Base-by-base conservation (phyloP, 2,888 invertebrate genomes). In the Tortrix viridana region DNA sequence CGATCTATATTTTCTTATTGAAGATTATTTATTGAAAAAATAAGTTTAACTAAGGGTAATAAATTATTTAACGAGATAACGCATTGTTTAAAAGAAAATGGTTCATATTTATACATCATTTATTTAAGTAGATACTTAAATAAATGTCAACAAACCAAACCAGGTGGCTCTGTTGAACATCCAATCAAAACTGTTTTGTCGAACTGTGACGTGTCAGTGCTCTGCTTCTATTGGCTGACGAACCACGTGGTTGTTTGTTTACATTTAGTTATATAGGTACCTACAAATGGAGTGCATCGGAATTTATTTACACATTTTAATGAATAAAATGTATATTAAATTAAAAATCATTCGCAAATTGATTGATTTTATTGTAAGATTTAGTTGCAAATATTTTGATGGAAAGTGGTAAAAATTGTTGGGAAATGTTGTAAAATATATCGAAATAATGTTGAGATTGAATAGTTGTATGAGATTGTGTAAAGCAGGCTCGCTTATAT, bases 391-490 rank as follows among this genome's bases (percentile, higher is more conserved):
- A 58, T 52, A 48, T 53, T 47, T 63, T 43, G 52, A 53, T 58
- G 58, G 52, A 16, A 41, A 43, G 41, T 53, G 26, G 20, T 20
- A 19, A 38, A 20, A 50, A 56, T 52, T 41, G 52, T 53, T 63
- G 62, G 63, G 43, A 53, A 41, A 16, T 57, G 62, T 62, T 57
- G 62, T 62, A 52, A 62, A 52, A 53, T 63, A 53, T 63, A 58
- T 63, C 53, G 58, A 63, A 48, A 43, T 55, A 55, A 23, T 54
- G 26, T 55, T 44, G 54, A 55, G 54, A 44, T 44, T 44, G 44
- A 26, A 44, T 57, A 53, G 48, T 57, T 58, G 52, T 56, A 53
- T 47, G 52, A 52, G 46, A 41, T 46, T 43, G 41, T 48, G 14
- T 53, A 20, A 52, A 53, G 53, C 57, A 41, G 53, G 53, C n/a